Base-by-base conservation (phyloP, 1,140 invertebrate species). In the Drosophila ercepeae region DNA sequence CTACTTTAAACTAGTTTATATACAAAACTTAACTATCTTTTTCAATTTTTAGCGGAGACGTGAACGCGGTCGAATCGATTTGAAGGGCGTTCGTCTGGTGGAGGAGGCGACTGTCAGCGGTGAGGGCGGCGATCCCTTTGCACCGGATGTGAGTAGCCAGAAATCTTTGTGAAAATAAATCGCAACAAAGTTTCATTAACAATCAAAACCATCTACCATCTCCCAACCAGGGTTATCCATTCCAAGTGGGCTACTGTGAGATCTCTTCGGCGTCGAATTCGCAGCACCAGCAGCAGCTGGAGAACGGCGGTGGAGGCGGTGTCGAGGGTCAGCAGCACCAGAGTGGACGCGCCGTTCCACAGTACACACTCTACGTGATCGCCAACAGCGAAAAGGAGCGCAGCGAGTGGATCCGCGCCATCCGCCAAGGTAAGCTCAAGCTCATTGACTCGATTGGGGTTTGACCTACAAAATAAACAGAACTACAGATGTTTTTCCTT, bases 321-420 rank as follows among this genome's bases (percentile, higher is more conserved):
- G 45, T 39, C 32, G 82, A 88, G 67, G 92, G 93, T 46, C 79
- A 89, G 39, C 63, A 71, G 58, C 46, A n/a, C n/a, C n/a, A 36
- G 27, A 67, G 67, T 59, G 72, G 75, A 39, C 67, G 90, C 53
- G 75, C 91, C 32, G 77, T 91, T 53, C 93, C 94, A 48, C 95
- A 95, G 77, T 96, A 96, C 91, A 95, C 94, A 14, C 92, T 97
- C 52, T 97, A 97, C 91, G 93, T 97, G 55, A 93, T 96, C 41
- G 95, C 95, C 23, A 92, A 93, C 53, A 93, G 94, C 78, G 94
- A 95, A 49, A 93, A 94, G 59, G 95, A 97, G 78, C 92, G 95
- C 39, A 91, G 93, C 68, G 95, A 95, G 79, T 97, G 96, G 96
- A 95, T 97, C 72, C 93, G 94, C 70, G 94, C 95, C 51, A 93